phyloP scores from a whole-genome alignment of 1,140 invertebrate species.

The Adelges cooleyi region DNA sequence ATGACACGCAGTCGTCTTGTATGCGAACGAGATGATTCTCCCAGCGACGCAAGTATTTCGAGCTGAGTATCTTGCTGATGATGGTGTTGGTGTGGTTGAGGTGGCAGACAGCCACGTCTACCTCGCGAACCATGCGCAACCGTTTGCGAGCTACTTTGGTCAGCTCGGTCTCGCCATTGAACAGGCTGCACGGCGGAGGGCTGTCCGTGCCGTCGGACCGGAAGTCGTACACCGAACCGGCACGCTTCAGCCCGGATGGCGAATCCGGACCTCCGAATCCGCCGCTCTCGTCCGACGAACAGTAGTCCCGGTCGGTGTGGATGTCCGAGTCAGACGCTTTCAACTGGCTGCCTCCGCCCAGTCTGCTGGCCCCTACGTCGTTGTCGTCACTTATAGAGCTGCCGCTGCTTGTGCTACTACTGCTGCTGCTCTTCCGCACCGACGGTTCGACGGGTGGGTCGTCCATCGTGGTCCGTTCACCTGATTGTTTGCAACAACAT shows the following conservation, averaged over 20 bases:
- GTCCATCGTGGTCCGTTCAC: background rate
- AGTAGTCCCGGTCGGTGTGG: constrained; percentile 13
- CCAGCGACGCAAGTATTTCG: constrained; percentile 67
- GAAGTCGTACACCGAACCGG: constrained; percentile 8
- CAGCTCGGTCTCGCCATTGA: background rate
- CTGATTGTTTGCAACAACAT: too few species aligned
- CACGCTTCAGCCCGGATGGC: background rate
- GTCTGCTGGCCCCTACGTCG: background rate
- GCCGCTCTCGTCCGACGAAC: constrained; percentile 10
- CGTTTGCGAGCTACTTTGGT: constrained; percentile 43
- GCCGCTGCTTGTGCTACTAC: background rate
- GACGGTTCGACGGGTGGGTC: background rate
- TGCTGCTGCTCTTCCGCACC: constrained; percentile 1
- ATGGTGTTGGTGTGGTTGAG: constrained; percentile 68
- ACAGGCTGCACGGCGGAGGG: background rate
- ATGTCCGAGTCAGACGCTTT: background rate
- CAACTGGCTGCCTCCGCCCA: background rate
- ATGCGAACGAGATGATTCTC: constrained; percentile 64
- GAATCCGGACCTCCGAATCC: constrained; percentile 2
- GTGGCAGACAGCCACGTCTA: constrained; percentile 64
- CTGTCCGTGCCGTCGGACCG: background rate
- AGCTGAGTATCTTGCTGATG: constrained; percentile 68
- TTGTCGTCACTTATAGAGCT: background rate
- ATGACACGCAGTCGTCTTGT: constrained; percentile 56
- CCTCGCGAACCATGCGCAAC: constrained; percentile 64